Evolutionary conservation across 2,888 invertebrate species (phyloP).

Genomic region (Brenthis ino): DNA sequence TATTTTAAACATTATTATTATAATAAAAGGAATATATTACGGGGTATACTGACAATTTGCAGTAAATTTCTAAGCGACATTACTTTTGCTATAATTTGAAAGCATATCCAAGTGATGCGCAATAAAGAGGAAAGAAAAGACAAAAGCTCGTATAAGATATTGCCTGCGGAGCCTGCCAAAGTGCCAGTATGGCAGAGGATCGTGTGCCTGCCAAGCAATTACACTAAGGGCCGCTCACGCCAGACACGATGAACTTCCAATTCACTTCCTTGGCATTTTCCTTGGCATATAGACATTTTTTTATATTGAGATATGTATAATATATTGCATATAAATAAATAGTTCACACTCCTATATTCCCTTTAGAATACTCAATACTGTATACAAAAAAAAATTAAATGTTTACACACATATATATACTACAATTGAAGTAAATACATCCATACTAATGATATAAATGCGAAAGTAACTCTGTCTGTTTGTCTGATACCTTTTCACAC

Average conservation of each 20-base stretch:
- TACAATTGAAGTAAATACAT: too few relatives aligned
- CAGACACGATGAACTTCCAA: slow-evolving; percentile 28
- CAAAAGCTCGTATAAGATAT: slow-evolving; percentile 34
- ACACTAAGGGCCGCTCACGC: slow-evolving; percentile 32
- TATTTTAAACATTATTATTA: background rate
- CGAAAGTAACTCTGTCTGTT: too few relatives aligned
- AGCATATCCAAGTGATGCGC: slow-evolving; percentile 25
- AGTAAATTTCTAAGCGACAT: background rate
- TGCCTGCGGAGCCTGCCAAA: slow-evolving; percentile 38
- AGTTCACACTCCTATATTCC: too few relatives aligned
- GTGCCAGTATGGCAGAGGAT: slow-evolving; percentile 28
- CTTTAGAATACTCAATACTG: too few relatives aligned
- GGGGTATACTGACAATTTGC: background rate
- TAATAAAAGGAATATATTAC: background rate
- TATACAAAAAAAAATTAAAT: too few relatives aligned
- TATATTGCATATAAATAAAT: too few relatives aligned
- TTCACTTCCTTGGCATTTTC: slow-evolving; percentile 21
- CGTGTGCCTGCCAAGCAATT: slow-evolving; percentile 41
- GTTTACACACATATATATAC: too few relatives aligned
- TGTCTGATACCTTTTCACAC: too few relatives aligned
- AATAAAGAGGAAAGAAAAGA: slow-evolving; percentile 31
- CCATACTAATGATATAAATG: background rate
- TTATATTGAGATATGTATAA: too few relatives aligned
- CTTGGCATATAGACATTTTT: background rate
- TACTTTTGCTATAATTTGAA: slow-evolving; percentile 19